Base-by-base conservation (phyloP, 1,140 invertebrate genomes). In the Neotoxoptera formosana region DNA sequence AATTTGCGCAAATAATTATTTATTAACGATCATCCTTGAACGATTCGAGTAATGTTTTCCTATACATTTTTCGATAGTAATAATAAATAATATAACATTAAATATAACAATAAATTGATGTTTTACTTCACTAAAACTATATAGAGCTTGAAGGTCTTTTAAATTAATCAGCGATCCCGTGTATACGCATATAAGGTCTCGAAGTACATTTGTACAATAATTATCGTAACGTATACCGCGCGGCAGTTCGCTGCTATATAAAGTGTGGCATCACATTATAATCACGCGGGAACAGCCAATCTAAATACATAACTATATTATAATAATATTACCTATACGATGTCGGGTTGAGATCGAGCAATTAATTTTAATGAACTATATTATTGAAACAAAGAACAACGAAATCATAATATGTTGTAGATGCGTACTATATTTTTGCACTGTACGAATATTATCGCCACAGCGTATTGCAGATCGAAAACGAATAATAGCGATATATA, bases 71-170 rank as follows among this genome's bases (percentile, higher is more conserved):
- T 90, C 53, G 36, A 90, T 17, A 36, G 20, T 51, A 7, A 87
- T 48, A 45, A 30, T 86, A 41, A 86, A 45, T 83, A 86, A 84
- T 83, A 83, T 83, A 83, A 83, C 41, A 84, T 25, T 84, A 87
- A n/a, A 47, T 48, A 53, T 23, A 53, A 89, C 48, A 89, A 90
- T 60, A 60, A 60, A 90, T 90, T 2, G n/a, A 56, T 41, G 53
- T 60, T 60, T 90, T 90, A 90, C 30, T 90, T 90, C 41, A 90
- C 34, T 89, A 89, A 89, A 60, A 60, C 51, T 41, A 56, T 88
- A 53, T 36, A 30, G 88, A 90, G 88, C 53, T 30, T 60, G 88
- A 90, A 90, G 51, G 53, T 90, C 53, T 90, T 90, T 88, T 0
- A 21, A 60, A 90, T 60, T 41, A 60, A 90, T 90, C 51, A 53